phyloP scores from a whole-genome alignment of 2,888 invertebrate species.

The Metalampra italica region DNA sequence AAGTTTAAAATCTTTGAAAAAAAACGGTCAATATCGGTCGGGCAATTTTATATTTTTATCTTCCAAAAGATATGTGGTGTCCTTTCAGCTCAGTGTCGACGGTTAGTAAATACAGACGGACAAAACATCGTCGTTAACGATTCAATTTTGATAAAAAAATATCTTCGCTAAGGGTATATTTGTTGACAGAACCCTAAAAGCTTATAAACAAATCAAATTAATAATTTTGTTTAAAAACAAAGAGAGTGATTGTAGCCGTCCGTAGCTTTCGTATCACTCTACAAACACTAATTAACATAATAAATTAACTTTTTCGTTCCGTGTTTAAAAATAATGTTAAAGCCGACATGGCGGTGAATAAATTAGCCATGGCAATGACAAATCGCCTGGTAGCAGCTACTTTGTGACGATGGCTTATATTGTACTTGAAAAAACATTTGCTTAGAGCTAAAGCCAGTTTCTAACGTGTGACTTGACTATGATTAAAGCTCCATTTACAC shows the following conservation, averaged over 20 bases:
- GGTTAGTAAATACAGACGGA: too few relatives aligned
- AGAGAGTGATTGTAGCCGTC: constrained; percentile 4
- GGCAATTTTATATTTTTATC: too few relatives aligned
- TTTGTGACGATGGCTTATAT: constrained; percentile 11
- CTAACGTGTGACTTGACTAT: not conserved
- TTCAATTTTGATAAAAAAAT: too few relatives aligned
- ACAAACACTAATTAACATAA: constrained; percentile 48
- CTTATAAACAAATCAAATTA: too few relatives aligned
- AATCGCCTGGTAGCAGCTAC: constrained; percentile 25
- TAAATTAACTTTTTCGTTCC: constrained; percentile 42
- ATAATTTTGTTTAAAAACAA: not conserved
- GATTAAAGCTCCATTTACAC: too few relatives aligned
- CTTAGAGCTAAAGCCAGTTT: not conserved
- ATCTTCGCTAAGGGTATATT: too few relatives aligned
- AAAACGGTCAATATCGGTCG: too few relatives aligned
- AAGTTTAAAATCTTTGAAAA: too few relatives aligned
- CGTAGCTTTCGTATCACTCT: constrained; percentile 28
- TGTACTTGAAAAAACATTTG: constrained; percentile 5
- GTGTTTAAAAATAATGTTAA: constrained; percentile 35
- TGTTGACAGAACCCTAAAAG: too few relatives aligned
- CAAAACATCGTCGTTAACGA: too few relatives aligned
- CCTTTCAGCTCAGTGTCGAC: too few relatives aligned
- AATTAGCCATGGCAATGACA: constrained; percentile 27
- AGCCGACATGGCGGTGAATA: constrained; percentile 23
- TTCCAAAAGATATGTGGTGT: too few relatives aligned